phyloP scores from a whole-genome alignment of 1,140 invertebrate genomes.

The Lasaia peninsularis region DNA sequence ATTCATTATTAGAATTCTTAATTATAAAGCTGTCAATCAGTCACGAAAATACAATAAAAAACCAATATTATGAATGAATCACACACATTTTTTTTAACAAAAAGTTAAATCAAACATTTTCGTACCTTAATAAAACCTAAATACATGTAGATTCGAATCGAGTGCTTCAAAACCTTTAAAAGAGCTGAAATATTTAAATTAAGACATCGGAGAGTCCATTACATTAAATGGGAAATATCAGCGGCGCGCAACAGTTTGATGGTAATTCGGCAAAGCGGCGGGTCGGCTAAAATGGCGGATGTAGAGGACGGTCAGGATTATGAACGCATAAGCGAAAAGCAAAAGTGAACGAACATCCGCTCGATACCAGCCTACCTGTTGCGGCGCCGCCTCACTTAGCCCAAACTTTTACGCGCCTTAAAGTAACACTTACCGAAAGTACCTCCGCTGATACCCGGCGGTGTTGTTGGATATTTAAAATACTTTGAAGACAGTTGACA shows the following conservation, averaged over 20 bases:
- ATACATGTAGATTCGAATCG: background rate
- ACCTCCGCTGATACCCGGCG: constrained; percentile 35
- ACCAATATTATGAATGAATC: background rate
- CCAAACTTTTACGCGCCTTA: constrained; percentile 52
- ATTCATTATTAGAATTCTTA: too few species aligned
- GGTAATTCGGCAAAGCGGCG: background rate
- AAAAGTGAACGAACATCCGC: constrained; percentile 50
- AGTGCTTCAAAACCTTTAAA: background rate
- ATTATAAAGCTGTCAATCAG: too few species aligned
- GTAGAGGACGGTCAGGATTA: constrained; percentile 42
- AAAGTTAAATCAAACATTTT: background rate
- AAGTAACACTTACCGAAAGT: constrained; percentile 45
- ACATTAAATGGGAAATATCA: constrained; percentile 13
- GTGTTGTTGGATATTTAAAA: constrained; percentile 39
- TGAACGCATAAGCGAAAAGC: constrained; percentile 46
- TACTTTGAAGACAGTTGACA: constrained; percentile 54
- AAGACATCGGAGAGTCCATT: constrained; percentile 5
- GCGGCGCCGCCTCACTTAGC: constrained; percentile 40
- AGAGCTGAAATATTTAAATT: background rate
- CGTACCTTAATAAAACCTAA: background rate
- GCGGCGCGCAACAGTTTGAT: constrained; percentile 27
- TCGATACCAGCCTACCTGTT: constrained; percentile 60
- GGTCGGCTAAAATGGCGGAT: constrained; percentile 49
- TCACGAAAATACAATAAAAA: background rate
- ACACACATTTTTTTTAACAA: background rate